A percentile compares a stretch with the other conserved stretches of the same genome.
Evolutionary conservation across 2,888 invertebrate genomes (phyloP).

Genomic region (Penaeus monodon): DNA sequence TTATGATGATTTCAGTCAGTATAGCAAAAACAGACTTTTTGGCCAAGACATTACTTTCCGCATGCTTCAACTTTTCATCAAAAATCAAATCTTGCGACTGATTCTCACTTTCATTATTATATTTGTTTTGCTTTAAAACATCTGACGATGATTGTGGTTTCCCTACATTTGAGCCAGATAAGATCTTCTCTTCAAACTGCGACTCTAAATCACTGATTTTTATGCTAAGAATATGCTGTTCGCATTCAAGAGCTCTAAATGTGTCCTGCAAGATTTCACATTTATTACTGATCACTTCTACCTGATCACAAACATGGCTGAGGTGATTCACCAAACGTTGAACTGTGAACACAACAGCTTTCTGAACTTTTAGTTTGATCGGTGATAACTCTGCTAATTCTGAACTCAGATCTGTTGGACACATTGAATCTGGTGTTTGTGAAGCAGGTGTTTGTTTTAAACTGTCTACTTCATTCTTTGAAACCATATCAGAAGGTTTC

Average conservation of each 20-base stretch:
- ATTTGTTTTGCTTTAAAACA: background rate
- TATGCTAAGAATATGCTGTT: conserved; percentile 27
- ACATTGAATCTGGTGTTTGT: background rate
- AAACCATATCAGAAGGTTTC: too few species aligned
- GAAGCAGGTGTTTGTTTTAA: too few species aligned
- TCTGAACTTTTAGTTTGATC: conserved; percentile 18
- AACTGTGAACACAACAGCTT: conserved; percentile 38
- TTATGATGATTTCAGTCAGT: too few species aligned
- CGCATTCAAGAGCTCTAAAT: conserved; percentile 21
- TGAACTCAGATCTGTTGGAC: background rate
- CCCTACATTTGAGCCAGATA: background rate
- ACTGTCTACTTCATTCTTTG: too few species aligned
- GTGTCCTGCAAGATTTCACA: conserved; percentile 26
- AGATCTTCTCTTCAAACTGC: background rate
- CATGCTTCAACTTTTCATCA: too few species aligned
- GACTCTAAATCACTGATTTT: conserved; percentile 29
- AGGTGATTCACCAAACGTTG: conserved; percentile 34
- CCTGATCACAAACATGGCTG: conserved; percentile 23
- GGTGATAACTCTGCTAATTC: conserved; percentile 9
- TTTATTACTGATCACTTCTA: conserved; percentile 25
- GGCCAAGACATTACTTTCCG: too few species aligned
- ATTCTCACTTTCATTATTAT: background rate
- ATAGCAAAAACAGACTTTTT: too few species aligned
- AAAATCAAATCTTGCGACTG: background rate
- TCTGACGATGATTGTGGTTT: background rate